Evolutionary conservation across 2,797 vertebrate species (phyloP).

Genomic region (Loris lydekkerianus): DNA sequence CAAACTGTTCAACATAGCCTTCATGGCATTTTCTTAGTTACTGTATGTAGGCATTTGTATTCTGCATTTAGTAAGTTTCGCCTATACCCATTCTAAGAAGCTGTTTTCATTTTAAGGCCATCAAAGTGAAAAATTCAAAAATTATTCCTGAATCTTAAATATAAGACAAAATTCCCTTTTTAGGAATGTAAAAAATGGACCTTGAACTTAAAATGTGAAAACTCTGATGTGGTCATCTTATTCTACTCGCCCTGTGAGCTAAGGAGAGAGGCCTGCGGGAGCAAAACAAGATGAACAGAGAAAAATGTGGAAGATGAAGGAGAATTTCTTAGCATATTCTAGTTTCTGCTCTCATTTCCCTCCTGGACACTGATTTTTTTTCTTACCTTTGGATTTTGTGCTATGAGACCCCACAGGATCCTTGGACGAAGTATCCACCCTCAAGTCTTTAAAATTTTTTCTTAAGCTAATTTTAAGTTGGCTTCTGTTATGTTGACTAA

Average conservation of each 20-base stretch:
- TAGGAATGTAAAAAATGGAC: neutral
- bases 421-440: neutral
- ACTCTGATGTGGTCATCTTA: neutral
- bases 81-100: too few species aligned
- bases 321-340: neutral
- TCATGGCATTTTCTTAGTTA: too few species aligned
- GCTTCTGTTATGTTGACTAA: neutral
- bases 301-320: neutral
- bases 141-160: slow-evolving; percentile 2
- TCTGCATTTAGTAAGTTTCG: too few species aligned
- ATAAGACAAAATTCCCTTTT: neutral
- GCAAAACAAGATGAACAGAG: neutral
- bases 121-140: neutral
- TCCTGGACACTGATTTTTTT: neutral
- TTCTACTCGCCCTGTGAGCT: neutral
- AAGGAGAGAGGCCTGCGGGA: neutral
- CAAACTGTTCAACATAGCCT: too few species aligned
- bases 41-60: too few species aligned
- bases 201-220: slow-evolving; percentile 21
- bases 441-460: neutral
- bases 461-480: neutral
- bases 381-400: neutral
- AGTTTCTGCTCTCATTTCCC: neutral
- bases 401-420: neutral
- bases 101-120: slow-evolving; percentile 29